Evolutionary conservation across 1,140 invertebrate genomes (phyloP).

Genomic region (Conus betulinus): DNA sequence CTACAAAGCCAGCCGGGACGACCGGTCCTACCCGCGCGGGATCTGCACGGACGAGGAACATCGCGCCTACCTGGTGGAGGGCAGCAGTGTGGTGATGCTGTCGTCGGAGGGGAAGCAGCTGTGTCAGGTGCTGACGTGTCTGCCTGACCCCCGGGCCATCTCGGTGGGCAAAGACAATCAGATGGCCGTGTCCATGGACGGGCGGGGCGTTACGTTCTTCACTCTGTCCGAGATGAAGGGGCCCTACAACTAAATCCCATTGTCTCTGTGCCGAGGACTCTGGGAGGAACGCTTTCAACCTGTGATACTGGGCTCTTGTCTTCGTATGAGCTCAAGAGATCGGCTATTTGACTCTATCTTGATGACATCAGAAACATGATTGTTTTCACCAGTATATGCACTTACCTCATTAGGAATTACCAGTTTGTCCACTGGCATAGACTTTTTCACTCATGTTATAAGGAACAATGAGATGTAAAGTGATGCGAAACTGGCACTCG

Average conservation of each 20-base stretch:
- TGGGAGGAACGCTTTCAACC: no score
- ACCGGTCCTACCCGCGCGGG: neutral
- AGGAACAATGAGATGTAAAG: no score
- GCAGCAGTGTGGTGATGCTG: constrained; percentile 18
- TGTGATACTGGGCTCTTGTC: no score
- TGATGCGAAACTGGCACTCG: no score
- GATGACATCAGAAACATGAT: no score
- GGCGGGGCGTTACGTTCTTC: constrained; percentile 30
- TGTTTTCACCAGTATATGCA: no score
- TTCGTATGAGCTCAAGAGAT: no score
- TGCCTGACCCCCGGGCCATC: constrained; percentile 24
- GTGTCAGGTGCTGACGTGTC: constrained; percentile 27
- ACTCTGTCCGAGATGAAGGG: constrained; percentile 34
- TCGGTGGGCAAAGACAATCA: constrained; percentile 29
- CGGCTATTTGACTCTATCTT: no score
- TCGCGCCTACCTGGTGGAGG: constrained; percentile 27
- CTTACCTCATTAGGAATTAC: no score
- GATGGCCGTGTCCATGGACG: constrained; percentile 32
- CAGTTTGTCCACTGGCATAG: no score
- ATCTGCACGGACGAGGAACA: constrained; percentile 23
- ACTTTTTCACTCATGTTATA: no score
- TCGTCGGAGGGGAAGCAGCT: constrained; percentile 32
- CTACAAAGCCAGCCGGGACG: neutral
- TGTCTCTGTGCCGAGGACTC: no score
- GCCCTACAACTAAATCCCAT: neutral